Conservation (phyloP, 2,113 vertebrate species). For the Alethe castanea region DNA sequence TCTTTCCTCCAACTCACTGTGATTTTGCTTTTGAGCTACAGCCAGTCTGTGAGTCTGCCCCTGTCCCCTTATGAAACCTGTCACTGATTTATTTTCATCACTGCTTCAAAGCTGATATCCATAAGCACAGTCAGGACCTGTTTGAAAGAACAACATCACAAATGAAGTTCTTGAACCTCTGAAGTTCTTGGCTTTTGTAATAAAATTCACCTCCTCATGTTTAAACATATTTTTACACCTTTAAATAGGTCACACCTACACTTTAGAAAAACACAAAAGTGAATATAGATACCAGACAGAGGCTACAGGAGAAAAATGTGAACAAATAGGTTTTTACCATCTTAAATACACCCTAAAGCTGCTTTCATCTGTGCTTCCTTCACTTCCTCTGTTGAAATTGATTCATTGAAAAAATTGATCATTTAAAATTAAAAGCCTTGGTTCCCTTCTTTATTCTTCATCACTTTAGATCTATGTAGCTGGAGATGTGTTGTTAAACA, state of each 20-base stretch:
- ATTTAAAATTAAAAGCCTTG: constrained; percentile 46
- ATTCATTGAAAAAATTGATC: constrained; percentile 41
- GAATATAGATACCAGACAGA: constrained; percentile 10
- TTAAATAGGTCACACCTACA: not conserved
- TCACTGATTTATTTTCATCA: not conserved
- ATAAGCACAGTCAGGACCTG: not conserved
- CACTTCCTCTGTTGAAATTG: not conserved
- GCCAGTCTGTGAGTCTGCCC: not conserved
- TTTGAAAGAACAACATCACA: not conserved
- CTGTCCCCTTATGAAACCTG: not conserved
- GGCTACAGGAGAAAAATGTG: not conserved
- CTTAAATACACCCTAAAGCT: not conserved
- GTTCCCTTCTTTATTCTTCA: not conserved
- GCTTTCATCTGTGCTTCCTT: not conserved
- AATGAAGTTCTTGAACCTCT: not conserved
- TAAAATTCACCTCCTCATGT: not conserved
- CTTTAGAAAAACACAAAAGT: constrained; percentile 32
- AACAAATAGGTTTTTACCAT: not conserved
- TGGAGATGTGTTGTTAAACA: not conserved
- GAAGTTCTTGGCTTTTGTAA: not conserved
- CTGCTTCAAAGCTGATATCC: not conserved
- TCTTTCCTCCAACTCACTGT: not conserved
- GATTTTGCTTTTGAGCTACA: not conserved
- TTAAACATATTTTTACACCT: not conserved
- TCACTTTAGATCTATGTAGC: not conserved